These are phyloP conservation scores for Rhagologus leucostigma DNA, from an alignment of 2,113 vertebrate species.

Conservation along the genomic window DNA sequence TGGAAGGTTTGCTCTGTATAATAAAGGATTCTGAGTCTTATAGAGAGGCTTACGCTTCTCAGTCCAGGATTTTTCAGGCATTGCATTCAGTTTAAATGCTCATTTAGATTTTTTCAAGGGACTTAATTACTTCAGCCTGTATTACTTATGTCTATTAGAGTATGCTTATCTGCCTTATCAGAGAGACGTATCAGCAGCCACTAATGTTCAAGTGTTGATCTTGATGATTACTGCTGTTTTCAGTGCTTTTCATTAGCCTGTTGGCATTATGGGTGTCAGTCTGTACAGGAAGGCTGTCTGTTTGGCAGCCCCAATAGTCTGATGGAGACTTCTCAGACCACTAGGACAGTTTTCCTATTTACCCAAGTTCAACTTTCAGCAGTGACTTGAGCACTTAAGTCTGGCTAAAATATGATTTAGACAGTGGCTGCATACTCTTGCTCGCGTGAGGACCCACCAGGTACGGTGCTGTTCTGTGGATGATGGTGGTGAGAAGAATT, in stretches of 20 bases:
- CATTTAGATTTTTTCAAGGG: not conserved
- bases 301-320: not conserved
- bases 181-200: not conserved
- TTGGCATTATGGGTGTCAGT: not conserved
- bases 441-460: fast-evolving
- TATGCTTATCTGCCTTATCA: not conserved
- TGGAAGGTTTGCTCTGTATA: not conserved
- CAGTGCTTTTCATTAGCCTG: not conserved
- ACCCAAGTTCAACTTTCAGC: not conserved
- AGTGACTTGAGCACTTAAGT: not conserved
- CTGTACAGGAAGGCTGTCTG: not conserved
- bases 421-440: not conserved
- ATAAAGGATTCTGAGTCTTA: not conserved
- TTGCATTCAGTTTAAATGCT: not conserved
- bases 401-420: not conserved
- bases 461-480: not conserved
- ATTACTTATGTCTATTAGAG: not conserved
- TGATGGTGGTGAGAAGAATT: not conserved
- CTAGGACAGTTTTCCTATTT: not conserved
- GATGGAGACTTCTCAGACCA: not conserved
- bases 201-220: not conserved
- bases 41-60: not conserved
- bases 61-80: not conserved
- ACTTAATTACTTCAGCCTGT: not conserved
- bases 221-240: not conserved